These are phyloP conservation scores for Bilobella aurantiaca DNA, from an alignment of 1,140 invertebrate genomes.

Conservation along the genomic window DNA sequence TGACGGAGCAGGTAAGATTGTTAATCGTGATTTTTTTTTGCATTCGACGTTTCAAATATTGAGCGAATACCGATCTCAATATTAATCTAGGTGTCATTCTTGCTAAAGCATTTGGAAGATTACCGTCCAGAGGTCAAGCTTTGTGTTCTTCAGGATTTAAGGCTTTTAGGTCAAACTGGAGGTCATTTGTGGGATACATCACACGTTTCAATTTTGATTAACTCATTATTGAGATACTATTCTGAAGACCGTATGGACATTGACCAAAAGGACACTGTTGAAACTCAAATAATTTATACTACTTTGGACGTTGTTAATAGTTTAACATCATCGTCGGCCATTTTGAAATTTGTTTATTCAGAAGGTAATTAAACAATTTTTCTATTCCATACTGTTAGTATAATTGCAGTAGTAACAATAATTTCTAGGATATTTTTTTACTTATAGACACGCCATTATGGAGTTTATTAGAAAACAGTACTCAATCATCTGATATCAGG, in stretches of 20 bases:
- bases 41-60: too few relatives aligned
- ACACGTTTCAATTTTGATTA: constrained; percentile 54
- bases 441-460: constrained; percentile 44
- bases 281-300: constrained; percentile 20
- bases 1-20: constrained; percentile 66
- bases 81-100: constrained; percentile 44
- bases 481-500: constrained; percentile 51
- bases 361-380: constrained; percentile 14
- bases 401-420: too few relatives aligned
- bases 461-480: constrained; percentile 46
- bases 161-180: constrained; percentile 59
- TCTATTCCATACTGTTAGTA: not conserved
- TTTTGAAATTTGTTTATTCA: constrained; percentile 23
- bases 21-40: constrained; percentile 9
- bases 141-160: constrained; percentile 61
- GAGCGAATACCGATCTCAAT: not conserved
- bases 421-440: constrained; percentile 3
- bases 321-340: constrained; percentile 24
- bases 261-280: constrained; percentile 8
- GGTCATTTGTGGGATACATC: constrained; percentile 70
- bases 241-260: constrained; percentile 34
- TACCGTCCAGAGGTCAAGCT: constrained; percentile 59
- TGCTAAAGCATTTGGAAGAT: constrained; percentile 52
- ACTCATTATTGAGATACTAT: constrained; percentile 42
- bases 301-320: constrained; percentile 30